phyloP scores from a whole-genome alignment of 1,140 invertebrate species.

The Heliconius congener region DNA sequence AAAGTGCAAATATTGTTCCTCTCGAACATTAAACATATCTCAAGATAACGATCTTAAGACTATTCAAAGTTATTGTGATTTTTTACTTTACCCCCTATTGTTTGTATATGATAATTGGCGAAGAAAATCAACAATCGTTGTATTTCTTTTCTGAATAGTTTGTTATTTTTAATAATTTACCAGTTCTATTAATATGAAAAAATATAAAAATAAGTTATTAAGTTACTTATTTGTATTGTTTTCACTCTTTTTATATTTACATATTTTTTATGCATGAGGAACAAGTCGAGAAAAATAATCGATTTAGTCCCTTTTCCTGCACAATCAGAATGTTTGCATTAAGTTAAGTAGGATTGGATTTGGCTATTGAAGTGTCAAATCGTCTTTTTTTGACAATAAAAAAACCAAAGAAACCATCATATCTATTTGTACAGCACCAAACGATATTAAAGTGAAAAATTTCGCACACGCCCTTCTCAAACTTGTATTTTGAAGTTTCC shows the following conservation, averaged over 20 bases:
- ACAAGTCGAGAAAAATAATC: too few species aligned
- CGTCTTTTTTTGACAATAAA: too few species aligned
- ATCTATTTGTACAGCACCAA: background rate
- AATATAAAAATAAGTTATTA: background rate
- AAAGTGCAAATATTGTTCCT: background rate
- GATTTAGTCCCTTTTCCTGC: too few species aligned
- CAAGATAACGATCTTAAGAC: conserved; percentile 39
- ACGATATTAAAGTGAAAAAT: background rate
- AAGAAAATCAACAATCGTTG: conserved; percentile 25
- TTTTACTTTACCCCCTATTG: conserved; percentile 37
- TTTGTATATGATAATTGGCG: conserved; percentile 42
- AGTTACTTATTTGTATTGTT: background rate
- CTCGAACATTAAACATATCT: background rate
- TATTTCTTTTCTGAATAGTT: background rate
- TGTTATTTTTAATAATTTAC: background rate
- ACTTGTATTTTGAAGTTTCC: background rate
- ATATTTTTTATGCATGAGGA: too few species aligned
- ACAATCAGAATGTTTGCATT: too few species aligned
- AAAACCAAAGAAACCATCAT: too few species aligned
- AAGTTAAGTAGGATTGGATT: too few species aligned
- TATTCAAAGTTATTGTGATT: conserved; percentile 23
- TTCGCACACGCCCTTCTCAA: background rate
- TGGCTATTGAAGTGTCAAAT: too few species aligned
- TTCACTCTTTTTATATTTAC: too few species aligned
- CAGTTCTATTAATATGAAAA: background rate